Conservation (phyloP, 2,797 vertebrate species). For the Phoeniculus purpureus region DNA sequence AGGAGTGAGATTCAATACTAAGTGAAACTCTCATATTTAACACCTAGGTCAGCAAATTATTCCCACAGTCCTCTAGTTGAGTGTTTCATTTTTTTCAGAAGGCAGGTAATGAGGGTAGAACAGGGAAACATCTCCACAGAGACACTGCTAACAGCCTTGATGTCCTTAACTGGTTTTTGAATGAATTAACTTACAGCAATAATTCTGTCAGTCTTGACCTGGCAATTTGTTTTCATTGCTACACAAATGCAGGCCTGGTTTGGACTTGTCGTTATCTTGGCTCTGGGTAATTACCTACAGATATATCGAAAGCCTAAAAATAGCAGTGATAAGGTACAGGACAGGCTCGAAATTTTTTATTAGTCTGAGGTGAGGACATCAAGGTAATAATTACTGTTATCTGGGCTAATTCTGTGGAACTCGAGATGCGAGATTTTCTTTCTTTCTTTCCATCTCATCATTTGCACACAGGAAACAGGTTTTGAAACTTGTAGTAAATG, state of each 20-base stretch:
- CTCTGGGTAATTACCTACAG: not conserved
- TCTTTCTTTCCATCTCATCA: not conserved
- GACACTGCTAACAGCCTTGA: not conserved
- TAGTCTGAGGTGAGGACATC: not conserved
- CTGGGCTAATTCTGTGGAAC: not conserved
- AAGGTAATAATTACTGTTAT: not conserved
- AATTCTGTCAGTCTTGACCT: not conserved
- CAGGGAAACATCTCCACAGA: not conserved
- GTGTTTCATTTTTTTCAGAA: not conserved
- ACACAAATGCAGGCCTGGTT: not conserved
- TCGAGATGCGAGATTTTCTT: not conserved
- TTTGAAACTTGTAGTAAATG: not conserved
- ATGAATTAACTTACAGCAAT: not conserved
- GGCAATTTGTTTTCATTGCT: not conserved
- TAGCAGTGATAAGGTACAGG: not conserved
- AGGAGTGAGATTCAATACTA: not conserved
- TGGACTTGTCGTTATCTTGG: not conserved
- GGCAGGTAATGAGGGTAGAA: not conserved
- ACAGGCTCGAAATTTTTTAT: not conserved
- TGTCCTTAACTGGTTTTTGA: not conserved
- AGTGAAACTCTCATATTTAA: not conserved
- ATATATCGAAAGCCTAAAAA: not conserved
- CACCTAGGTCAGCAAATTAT: not conserved
- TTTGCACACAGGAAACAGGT: not conserved
- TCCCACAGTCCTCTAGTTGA: not conserved